These are phyloP conservation scores for Cephus nigrinus DNA, from an alignment of 2,888 invertebrate genomes.

Conservation along the genomic window DNA sequence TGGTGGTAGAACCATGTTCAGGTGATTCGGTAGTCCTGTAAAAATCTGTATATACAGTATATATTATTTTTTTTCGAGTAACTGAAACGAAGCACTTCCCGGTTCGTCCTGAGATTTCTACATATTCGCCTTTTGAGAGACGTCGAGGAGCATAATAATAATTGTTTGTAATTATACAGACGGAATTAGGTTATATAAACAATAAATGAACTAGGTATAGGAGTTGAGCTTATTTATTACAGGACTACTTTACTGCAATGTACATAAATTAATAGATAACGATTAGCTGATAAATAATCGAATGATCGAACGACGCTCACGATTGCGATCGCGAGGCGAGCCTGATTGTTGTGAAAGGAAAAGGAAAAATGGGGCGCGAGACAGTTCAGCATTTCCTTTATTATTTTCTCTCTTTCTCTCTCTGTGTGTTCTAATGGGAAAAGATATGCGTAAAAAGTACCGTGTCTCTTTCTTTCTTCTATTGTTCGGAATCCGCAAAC, in stretches of 20 bases:
- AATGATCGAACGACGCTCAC: slow-evolving; percentile 5
- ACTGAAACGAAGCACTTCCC: background rate
- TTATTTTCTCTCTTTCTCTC: slow-evolving; percentile 9
- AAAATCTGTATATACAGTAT: too few relatives aligned
- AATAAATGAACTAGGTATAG: slow-evolving; percentile 40
- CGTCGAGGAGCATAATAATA: slow-evolving; percentile 36
- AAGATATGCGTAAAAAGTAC: slow-evolving; percentile 1
- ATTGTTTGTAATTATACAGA: slow-evolving; percentile 41
- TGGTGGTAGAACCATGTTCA: too few relatives aligned
- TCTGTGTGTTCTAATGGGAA: slow-evolving; percentile 19
- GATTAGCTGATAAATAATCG: slow-evolving; percentile 19
- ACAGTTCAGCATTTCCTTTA: slow-evolving; percentile 4
- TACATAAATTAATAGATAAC: slow-evolving; percentile 46
- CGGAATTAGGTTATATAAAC: slow-evolving; percentile 31
- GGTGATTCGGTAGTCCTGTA: too few relatives aligned
- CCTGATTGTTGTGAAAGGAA: slow-evolving; percentile 9
- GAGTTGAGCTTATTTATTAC: slow-evolving; percentile 63
- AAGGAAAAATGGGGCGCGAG: background rate
- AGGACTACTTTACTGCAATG: slow-evolving; percentile 51
- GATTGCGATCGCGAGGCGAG: background rate
- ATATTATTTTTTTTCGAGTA: background rate
- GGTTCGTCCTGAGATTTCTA: background rate
- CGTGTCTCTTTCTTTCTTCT: background rate
- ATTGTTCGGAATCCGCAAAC: background rate
- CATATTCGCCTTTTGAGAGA: slow-evolving; percentile 36